phyloP scores from a whole-genome alignment of 2,797 vertebrate genomes.

The Staurois parvus region DNA sequence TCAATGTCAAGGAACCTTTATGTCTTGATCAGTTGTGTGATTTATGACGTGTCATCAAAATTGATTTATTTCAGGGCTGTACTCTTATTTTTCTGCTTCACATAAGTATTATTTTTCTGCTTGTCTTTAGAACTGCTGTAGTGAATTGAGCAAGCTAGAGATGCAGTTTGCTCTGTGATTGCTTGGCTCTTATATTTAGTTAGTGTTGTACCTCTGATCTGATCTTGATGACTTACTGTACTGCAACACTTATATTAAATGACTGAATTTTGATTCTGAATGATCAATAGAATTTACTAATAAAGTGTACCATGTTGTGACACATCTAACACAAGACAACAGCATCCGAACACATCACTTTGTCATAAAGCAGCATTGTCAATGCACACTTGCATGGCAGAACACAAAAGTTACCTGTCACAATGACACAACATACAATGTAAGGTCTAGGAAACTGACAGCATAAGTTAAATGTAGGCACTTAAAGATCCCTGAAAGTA shows the following conservation, averaged over 20 bases:
- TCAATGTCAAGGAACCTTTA: conserved; percentile 15
- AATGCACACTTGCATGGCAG: too few species aligned
- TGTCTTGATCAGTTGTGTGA: conserved; percentile 30
- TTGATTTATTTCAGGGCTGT: conserved; percentile 17
- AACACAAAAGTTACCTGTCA: too few species aligned
- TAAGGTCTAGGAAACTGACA: too few species aligned
- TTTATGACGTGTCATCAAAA: conserved; percentile 31
- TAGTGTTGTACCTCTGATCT: not conserved
- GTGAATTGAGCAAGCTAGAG: not conserved
- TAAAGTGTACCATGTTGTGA: not conserved
- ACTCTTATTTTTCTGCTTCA: conserved; percentile 17
- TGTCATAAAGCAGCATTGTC: too few species aligned
- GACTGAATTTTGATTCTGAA: too few species aligned
- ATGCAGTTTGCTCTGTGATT: not conserved
- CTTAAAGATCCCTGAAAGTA: too few species aligned
- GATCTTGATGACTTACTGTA: not conserved
- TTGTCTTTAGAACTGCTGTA: not conserved
- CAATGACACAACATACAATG: too few species aligned
- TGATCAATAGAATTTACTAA: too few species aligned
- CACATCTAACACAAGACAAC: too few species aligned
- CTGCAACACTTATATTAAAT: not conserved
- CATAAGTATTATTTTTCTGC: conserved; percentile 37
- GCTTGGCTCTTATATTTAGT: not conserved
- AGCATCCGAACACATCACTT: too few species aligned
- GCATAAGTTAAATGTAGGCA: too few species aligned